Percentiles rank a stretch among this genome's conserved stretches.
Conservation (phyloP, 2,888 invertebrate genomes). For the Drosophila koepferae region DNA sequence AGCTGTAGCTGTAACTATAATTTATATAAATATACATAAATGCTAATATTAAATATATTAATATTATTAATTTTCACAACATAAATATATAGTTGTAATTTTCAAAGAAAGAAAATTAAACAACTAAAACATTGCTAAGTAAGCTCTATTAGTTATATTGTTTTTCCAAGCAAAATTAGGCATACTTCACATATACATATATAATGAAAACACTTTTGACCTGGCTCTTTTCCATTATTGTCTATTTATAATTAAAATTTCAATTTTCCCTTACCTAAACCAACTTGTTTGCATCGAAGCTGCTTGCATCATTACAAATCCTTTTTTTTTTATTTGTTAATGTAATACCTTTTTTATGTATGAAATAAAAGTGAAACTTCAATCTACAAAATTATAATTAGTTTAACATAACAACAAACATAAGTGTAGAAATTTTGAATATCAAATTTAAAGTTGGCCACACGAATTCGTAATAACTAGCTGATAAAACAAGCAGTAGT, state of each 20-base stretch:
- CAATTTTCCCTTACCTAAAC: conserved; percentile 12
- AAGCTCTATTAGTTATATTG: conserved; percentile 47
- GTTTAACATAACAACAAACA: conserved; percentile 23
- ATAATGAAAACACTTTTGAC: conserved; percentile 11
- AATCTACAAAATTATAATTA: conserved; percentile 33
- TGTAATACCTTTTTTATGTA: conserved; percentile 46
- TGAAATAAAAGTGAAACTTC: conserved; percentile 41
- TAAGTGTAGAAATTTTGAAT: conserved; percentile 17
- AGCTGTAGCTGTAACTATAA: conserved; percentile 78
- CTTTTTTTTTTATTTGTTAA: conserved; percentile 29
- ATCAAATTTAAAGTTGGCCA: conserved; percentile 23
- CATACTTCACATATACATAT: conserved; percentile 16
- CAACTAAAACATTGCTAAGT: conserved; percentile 44
- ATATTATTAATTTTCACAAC: conserved; percentile 78
- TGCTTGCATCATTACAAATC: conserved; percentile 42
- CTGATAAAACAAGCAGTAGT: conserved; percentile 60
- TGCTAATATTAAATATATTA: conserved; percentile 80
- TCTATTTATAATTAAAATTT: conserved; percentile 35
- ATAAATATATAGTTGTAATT: conserved; percentile 78
- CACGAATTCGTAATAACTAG: conserved; percentile 45
- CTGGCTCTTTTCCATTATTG: conserved; percentile 32
- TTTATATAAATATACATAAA: conserved; percentile 80
- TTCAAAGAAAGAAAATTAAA: conserved; percentile 46
- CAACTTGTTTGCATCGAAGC: conserved; percentile 23
- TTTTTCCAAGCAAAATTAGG: conserved; percentile 48